Conservation (phyloP, 2,888 invertebrate species). For the Drosophila acutilabella region DNA sequence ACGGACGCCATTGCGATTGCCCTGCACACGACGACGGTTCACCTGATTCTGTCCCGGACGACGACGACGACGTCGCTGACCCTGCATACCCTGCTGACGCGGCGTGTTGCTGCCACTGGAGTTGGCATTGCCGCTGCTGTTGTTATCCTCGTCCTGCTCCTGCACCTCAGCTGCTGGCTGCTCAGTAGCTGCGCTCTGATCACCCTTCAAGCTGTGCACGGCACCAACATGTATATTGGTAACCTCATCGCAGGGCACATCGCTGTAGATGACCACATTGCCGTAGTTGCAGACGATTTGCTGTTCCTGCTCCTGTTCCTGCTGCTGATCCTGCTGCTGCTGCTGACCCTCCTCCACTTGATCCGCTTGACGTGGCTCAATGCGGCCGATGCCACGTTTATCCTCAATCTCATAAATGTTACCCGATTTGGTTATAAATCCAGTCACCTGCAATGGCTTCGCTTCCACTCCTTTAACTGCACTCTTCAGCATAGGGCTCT, state of each 20-base stretch:
- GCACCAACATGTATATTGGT: constrained; percentile 63
- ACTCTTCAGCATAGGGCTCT: constrained; percentile 13
- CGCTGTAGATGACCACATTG: constrained; percentile 81
- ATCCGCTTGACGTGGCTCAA: constrained; percentile 73
- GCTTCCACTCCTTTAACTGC: constrained; percentile 43
- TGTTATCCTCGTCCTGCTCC: neutral
- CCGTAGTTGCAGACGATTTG: constrained; percentile 81
- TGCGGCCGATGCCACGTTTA: constrained; percentile 69
- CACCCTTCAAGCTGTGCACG: constrained; percentile 38
- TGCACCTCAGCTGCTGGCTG: neutral
- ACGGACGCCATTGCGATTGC: constrained; percentile 33
- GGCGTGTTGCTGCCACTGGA: constrained; percentile 40
- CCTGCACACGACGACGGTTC: constrained; percentile 41
- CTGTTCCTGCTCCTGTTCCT: constrained; percentile 37
- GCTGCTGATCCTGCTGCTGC: constrained; percentile 37
- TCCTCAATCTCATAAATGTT: constrained; percentile 79
- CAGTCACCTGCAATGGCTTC: constrained; percentile 75
- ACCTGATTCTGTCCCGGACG: constrained; percentile 33
- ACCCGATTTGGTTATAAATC: constrained; percentile 79
- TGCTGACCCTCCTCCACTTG: constrained; percentile 23
- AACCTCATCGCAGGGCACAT: constrained; percentile 79
- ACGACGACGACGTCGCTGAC: constrained; percentile 46
- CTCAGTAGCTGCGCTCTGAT: constrained; percentile 13
- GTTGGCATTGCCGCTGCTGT: neutral
- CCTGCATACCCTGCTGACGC: constrained; percentile 51